Percentiles rank a stretch among this genome's conserved stretches.
phyloP scores from a whole-genome alignment of 2,888 invertebrate genomes.

The Atherix ibis region DNA sequence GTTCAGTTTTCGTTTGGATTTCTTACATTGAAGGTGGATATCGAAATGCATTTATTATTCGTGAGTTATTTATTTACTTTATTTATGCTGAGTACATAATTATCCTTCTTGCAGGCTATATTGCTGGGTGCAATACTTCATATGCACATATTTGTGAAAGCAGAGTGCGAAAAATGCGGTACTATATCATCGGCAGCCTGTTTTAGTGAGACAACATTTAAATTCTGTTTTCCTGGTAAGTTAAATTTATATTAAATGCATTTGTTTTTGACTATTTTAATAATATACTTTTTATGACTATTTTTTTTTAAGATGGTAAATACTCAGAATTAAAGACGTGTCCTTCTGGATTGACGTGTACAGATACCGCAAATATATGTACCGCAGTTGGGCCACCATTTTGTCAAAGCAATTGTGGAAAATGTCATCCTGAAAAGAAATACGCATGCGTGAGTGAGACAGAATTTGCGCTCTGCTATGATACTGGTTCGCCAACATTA shows the following conservation, averaged over 20 bases:
- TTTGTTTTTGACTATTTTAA: background rate
- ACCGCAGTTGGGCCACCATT: background rate
- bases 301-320: background rate
- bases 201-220: background rate
- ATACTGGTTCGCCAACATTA: background rate
- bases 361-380: conserved; percentile 1
- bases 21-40: too few relatives aligned
- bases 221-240: background rate
- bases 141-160: too few relatives aligned
- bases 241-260: background rate
- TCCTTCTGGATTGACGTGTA: conserved; percentile 1
- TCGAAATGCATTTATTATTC: too few relatives aligned
- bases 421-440: background rate
- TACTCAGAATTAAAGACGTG: background rate
- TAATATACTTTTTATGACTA: background rate
- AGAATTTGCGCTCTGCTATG: conserved; percentile 2
- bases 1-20: too few relatives aligned
- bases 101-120: background rate
- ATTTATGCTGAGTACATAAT: too few relatives aligned
- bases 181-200: background rate
- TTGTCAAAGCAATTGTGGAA: background rate
- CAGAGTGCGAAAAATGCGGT: background rate
- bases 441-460: conserved; percentile 2
- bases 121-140: background rate
- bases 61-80: too few relatives aligned